phyloP scores from a whole-genome alignment of 2,888 invertebrate species.

The Corythucha ciliata region DNA sequence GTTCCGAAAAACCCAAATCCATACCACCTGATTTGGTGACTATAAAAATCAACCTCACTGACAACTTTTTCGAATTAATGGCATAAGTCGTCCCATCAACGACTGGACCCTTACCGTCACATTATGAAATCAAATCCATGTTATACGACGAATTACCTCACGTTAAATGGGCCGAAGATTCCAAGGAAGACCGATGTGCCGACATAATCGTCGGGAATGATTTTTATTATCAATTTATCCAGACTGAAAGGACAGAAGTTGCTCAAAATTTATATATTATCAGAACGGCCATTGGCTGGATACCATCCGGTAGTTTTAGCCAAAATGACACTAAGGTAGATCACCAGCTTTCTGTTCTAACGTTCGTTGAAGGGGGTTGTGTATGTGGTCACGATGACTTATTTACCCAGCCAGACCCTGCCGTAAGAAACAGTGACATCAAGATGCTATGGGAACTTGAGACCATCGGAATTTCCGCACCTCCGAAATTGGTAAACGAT shows the following conservation, averaged over 20 bases:
- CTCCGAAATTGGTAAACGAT: background rate
- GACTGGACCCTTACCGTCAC: background rate
- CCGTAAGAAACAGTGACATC: conserved; percentile 1
- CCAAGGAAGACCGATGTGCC: background rate
- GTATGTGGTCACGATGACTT: background rate
- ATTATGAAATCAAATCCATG: background rate
- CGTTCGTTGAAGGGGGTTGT: background rate
- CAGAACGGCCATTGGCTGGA: conserved; percentile 9
- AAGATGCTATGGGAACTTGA: conserved; percentile 11
- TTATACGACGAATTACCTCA: background rate
- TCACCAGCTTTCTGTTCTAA: background rate
- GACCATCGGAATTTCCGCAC: conserved; percentile 4
- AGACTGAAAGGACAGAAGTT: background rate
- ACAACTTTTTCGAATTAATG: background rate
- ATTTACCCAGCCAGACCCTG: background rate
- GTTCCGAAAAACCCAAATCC: background rate
- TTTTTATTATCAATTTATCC: background rate
- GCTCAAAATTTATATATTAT: background rate
- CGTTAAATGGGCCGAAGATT: background rate
- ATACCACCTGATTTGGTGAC: background rate
- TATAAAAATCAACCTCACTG: background rate
- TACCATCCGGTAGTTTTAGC: background rate
- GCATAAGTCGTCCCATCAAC: background rate
- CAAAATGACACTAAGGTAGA: background rate
- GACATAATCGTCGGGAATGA: conserved; percentile 7